These are phyloP conservation scores for Coracias cyanogaster DNA, from an alignment of 2,797 vertebrate genomes.

Conservation along the genomic window DNA sequence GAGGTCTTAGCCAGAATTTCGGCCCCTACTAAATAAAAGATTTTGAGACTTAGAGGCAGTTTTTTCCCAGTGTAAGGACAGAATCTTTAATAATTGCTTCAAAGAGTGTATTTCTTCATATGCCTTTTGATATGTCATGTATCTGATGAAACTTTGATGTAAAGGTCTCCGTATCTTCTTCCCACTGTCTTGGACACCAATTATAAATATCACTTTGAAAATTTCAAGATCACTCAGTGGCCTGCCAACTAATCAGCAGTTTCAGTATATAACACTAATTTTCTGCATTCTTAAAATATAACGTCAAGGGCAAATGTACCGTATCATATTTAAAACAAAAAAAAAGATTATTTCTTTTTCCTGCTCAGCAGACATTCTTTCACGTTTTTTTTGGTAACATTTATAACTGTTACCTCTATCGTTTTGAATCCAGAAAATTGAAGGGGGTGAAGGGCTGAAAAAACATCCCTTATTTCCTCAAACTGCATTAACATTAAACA, in stretches of 20 bases:
- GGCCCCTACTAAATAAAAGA: not conserved
- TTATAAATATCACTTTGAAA: conserved; percentile 29
- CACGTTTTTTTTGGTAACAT: not conserved
- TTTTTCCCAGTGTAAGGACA: not conserved
- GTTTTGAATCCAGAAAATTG: conserved; percentile 19
- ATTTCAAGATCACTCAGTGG: not conserved
- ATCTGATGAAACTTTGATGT: not conserved
- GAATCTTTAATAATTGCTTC: not conserved
- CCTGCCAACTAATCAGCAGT: conserved; percentile 41
- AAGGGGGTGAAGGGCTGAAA: conserved; percentile 1
- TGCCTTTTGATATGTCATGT: not conserved
- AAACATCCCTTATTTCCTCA: not conserved
- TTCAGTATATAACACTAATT: conserved; percentile 1
- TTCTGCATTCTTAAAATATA: conserved; percentile 53
- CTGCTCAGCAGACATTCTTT: conserved; percentile 56
- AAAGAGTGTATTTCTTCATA: not conserved
- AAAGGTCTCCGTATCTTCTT: conserved; percentile 8
- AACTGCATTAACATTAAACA: not conserved
- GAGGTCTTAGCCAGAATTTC: not conserved
- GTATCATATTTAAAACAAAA: conserved; percentile 44
- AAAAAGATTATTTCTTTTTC: not conserved
- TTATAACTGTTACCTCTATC: conserved; percentile 8
- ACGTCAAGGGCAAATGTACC: conserved; percentile 42
- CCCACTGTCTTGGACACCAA: not conserved
- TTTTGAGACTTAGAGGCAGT: not conserved